Base-by-base conservation (phyloP, 2,888 invertebrate species). In the Sisyra terminalis region DNA sequence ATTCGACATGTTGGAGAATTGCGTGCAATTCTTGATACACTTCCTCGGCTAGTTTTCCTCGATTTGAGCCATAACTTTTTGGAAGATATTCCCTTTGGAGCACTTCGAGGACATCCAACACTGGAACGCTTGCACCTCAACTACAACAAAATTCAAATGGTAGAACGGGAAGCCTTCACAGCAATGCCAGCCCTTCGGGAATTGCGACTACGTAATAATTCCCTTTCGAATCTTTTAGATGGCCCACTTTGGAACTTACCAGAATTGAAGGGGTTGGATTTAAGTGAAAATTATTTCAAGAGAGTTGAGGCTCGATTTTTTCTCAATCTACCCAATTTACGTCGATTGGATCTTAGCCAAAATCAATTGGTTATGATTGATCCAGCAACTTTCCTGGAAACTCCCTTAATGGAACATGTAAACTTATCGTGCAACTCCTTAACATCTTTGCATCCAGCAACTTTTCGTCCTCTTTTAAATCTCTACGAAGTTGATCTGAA, bases 171-270 rank as follows among this genome's bases (percentile, higher is more conserved):
- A 55, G 81, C 87, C 1, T 78, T 90, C 55, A 73, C 78, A 55
- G 81, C 81, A 11, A 81, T 90, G 78, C 85, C 85, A 0, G 81
- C 86, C 0, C 61, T 92, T 30, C 67, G 87, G 50, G 87, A 88
- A 55, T 65, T 92, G 29, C 73, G 86, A 51, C 64, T 92, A 45
- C 73, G 76, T 49, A 88, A 89, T 53, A 92, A 92, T 57, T 86
- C 86, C 2, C 60, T 92, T 18, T 72, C 75, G 1, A 80, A 83
- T 55, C 66, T 76, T 40, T 64, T 78, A 37, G 77, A 79, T 47
- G 71, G 76, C 39, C 86, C 87, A 0, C 78, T 82, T 54, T 88
- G 87, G 86, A 82, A 87, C 63, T 64, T 88, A 36, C 87, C 87
- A 0, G 78, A 79, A 6, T 63, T 88, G 3, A 88, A 87, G 66